These are phyloP conservation scores for Epistrophella euchroma DNA, from an alignment of 2,888 invertebrate genomes.

Conservation along the genomic window DNA sequence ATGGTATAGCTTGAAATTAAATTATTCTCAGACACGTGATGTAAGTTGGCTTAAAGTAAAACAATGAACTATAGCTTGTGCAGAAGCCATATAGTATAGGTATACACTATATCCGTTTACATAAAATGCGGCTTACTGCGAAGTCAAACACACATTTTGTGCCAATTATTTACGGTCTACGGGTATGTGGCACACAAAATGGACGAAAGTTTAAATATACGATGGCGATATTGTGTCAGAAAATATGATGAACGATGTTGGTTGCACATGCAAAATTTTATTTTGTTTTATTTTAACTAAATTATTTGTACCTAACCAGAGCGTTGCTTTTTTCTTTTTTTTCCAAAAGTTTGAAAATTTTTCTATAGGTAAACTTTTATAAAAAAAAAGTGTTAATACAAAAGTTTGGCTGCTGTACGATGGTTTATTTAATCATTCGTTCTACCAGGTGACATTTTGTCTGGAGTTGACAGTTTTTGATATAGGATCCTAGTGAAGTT, in stretches of 20 bases:
- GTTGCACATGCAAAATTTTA: conserved; percentile 49
- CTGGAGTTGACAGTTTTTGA: conserved; percentile 17
- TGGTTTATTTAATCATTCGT: not conserved
- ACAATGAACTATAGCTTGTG: conserved; percentile 49
- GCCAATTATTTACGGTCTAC: conserved; percentile 68
- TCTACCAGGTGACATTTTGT: conserved; percentile 16
- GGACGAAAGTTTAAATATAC: conserved; percentile 59
- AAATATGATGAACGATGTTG: conserved; percentile 70
- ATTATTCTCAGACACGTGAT: conserved; percentile 71
- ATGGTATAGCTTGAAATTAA: conserved; percentile 52
- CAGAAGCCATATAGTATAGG: not conserved
- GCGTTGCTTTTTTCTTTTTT: not conserved
- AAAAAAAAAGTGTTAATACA: not conserved
- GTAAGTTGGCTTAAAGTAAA: conserved; percentile 62
- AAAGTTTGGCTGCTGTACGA: not conserved
- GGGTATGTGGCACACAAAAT: conserved; percentile 60
- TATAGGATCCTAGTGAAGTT: not conserved
- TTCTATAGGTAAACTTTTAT: not conserved
- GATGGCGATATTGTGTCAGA: conserved; percentile 43
- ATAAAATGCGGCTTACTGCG: conserved; percentile 53
- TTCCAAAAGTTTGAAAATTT: conserved; percentile 19
- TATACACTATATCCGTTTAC: conserved; percentile 2
- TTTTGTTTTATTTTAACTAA: conserved; percentile 3
- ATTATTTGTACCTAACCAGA: not conserved
- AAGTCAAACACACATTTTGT: conserved; percentile 64